Evolutionary conservation across 2,797 vertebrate genomes (phyloP).

Genomic region (Hydrophis major): DNA sequence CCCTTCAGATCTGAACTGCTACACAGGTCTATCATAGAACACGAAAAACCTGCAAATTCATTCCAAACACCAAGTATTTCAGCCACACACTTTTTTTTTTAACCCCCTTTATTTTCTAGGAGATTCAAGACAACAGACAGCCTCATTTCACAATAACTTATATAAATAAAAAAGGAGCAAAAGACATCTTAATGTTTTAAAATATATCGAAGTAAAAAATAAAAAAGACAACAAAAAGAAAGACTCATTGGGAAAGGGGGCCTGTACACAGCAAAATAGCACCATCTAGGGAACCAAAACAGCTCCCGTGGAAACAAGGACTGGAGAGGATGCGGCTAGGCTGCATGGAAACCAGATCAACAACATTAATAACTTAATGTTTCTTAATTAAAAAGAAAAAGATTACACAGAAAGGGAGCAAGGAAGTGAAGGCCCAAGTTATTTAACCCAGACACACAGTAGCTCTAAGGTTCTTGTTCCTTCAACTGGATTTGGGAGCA

Average conservation of each 20-base stretch:
- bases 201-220: conserved; percentile 29
- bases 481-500: neutral
- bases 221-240: conserved; percentile 26
- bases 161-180: conserved; percentile 62
- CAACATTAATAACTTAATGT: conserved; percentile 26
- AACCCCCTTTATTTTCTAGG: conserved; percentile 47
- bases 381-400: neutral
- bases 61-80: neutral
- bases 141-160: conserved; percentile 41
- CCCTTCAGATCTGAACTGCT: neutral
- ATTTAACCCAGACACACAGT: neutral
- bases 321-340: neutral
- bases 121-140: conserved; percentile 38
- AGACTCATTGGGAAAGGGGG: neutral
- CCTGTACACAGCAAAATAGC: conserved; percentile 45
- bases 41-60: neutral
- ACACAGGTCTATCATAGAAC: neutral
- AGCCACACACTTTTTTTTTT: neutral
- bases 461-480: neutral
- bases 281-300: conserved; percentile 26
- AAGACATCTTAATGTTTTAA: conserved; percentile 3
- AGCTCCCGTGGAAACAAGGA: conserved; percentile 8
- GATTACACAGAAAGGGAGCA: neutral
- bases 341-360: neutral
- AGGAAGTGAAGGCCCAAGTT: neutral